These are phyloP conservation scores for Setophaga kirtlandii DNA, from an alignment of 2,113 vertebrate genomes.

Conservation along the genomic window DNA sequence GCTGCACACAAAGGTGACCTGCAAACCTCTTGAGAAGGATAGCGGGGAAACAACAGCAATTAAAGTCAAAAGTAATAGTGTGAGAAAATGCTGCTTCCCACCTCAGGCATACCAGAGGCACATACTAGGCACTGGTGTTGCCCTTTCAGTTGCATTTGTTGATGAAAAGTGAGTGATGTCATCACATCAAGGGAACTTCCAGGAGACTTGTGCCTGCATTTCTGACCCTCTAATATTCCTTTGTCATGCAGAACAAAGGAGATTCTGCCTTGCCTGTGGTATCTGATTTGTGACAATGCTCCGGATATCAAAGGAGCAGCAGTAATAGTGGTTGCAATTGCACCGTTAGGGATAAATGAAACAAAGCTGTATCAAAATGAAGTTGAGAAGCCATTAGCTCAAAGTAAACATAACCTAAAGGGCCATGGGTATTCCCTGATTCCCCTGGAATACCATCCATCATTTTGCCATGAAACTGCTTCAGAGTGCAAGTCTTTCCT, in stretches of 20 bases:
- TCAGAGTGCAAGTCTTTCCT: neutral
- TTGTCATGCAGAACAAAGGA: neutral
- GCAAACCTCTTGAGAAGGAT: neutral
- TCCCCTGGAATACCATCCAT: neutral
- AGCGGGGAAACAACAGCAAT: neutral
- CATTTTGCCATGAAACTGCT: neutral
- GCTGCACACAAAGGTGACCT: conserved; percentile 1
- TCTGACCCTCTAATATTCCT: neutral
- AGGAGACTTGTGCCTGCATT: neutral
- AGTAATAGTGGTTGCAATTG: neutral
- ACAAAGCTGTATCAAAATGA: neutral
- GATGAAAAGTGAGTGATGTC: neutral
- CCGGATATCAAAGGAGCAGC: neutral
- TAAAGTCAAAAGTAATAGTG: neutral
- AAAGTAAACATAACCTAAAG: neutral
- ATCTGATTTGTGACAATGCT: neutral
- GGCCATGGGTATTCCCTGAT: neutral
- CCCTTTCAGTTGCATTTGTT: neutral
- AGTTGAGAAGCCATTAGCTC: neutral
- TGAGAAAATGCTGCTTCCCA: neutral
- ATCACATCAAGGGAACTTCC: neutral
- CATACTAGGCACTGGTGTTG: neutral
- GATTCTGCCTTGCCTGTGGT: neutral
- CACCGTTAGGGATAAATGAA: neutral
- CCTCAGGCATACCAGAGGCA: neutral